Evolutionary conservation across 2,113 vertebrate species (phyloP).

Genomic region (Sceloporus tristichus): DNA sequence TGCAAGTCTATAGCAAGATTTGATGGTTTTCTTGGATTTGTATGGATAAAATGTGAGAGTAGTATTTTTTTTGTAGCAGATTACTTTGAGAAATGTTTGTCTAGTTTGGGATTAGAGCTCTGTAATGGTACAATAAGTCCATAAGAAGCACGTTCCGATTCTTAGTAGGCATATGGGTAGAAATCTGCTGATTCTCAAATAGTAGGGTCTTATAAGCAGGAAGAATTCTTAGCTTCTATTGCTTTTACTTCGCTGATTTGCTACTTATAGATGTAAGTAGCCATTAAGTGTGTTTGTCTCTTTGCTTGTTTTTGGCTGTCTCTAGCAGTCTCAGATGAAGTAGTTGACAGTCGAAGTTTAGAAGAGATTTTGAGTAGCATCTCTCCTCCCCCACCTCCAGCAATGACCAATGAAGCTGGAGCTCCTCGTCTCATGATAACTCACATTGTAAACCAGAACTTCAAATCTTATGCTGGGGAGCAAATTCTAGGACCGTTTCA

Average conservation of each 20-base stretch:
- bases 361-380: constrained; percentile 97
- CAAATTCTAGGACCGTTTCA: constrained; percentile 96
- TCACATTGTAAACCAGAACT: constrained; percentile 98
- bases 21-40: constrained; percentile 60
- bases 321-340: constrained; percentile 79
- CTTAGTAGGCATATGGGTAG: constrained; percentile 37
- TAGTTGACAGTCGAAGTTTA: constrained; percentile 89
- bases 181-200: constrained; percentile 41
- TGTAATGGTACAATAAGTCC: constrained; percentile 56
- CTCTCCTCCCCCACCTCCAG: constrained; percentile 95
- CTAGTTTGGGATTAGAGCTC: constrained; percentile 49
- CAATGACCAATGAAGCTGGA: constrained; percentile 97
- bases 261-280: constrained; percentile 43
- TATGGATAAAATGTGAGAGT: constrained; percentile 56
- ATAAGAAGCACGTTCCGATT: constrained; percentile 44
- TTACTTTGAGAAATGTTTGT: constrained; percentile 54
- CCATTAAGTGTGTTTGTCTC: constrained; percentile 39
- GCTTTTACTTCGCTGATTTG: constrained; percentile 25
- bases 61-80: constrained; percentile 55
- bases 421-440: constrained; percentile 99
- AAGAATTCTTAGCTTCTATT: constrained; percentile 25
- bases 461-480: constrained; percentile 97
- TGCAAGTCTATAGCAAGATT: constrained; percentile 62
- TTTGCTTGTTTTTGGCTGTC: constrained; percentile 76
- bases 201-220: constrained; percentile 22